A percentile compares a stretch with the other conserved stretches of the same genome.
Evolutionary conservation across 2,888 invertebrate species (phyloP).

Genomic region (Tineola bisselliella): DNA sequence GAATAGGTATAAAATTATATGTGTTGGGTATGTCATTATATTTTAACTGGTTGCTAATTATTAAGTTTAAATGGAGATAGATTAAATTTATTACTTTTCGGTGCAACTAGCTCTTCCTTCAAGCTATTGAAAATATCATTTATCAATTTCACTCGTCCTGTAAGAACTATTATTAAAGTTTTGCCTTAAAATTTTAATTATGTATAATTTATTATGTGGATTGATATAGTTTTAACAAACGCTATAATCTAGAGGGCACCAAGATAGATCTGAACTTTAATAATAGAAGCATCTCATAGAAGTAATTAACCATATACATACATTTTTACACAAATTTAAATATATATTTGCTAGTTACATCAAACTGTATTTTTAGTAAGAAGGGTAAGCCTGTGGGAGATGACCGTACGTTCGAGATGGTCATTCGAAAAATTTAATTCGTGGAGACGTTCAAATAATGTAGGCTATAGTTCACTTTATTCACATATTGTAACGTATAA

Average conservation of each 20-base stretch:
- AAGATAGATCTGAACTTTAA: no score
- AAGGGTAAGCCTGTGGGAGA: no score
- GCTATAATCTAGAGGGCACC: not conserved
- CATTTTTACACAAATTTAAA: no score
- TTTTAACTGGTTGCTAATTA: constrained; percentile 36
- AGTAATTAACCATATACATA: no score
- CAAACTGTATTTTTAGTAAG: no score
- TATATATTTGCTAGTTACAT: no score
- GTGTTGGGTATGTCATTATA: constrained; percentile 51
- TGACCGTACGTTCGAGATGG: no score
- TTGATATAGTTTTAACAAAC: not conserved
- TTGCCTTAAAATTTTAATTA: not conserved
- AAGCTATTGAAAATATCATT: not conserved
- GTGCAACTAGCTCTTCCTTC: not conserved
- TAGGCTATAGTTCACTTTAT: no score
- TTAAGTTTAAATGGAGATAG: constrained; percentile 37
- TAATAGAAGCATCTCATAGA: no score
- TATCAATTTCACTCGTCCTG: not conserved
- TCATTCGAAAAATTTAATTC: no score
- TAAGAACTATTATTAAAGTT: not conserved
- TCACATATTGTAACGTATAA: no score
- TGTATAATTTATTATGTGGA: not conserved
- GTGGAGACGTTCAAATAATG: no score
- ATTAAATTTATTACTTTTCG: constrained; percentile 1
- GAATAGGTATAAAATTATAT: constrained; percentile 59